phyloP scores from a whole-genome alignment of 1,140 invertebrate genomes.

The Lordiphosa mommai region DNA sequence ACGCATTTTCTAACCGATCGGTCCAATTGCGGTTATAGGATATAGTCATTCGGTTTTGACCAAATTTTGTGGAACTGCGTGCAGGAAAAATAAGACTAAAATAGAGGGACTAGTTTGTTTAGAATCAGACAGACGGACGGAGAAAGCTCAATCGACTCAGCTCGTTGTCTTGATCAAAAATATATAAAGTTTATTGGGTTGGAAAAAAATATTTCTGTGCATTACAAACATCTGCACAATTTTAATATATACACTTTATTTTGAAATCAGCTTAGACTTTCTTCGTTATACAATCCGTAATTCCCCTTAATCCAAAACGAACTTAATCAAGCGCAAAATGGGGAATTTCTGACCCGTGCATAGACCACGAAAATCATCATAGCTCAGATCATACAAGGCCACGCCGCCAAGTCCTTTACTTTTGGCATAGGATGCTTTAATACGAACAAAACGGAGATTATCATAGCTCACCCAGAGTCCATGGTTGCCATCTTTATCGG shows the following conservation, averaged over 20 bases:
- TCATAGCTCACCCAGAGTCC: constrained; percentile 95
- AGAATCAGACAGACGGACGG: no score
- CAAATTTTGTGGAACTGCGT: no score
- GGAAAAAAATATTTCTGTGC: no score
- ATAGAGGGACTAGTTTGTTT: no score
- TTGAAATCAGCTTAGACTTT: neutral
- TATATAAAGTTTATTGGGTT: no score
- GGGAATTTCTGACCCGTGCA: constrained; percentile 89
- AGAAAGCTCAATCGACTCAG: no score
- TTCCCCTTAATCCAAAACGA: constrained; percentile 59
- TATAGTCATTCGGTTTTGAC: no score
- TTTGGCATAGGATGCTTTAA: constrained; percentile 88
- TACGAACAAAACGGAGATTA: constrained; percentile 90
- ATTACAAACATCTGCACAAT: no score
- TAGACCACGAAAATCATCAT: constrained; percentile 90
- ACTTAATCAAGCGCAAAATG: constrained; percentile 83
- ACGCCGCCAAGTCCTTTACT: constrained; percentile 88
- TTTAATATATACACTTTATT: neutral
- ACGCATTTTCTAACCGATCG: no score
- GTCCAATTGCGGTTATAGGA: no score
- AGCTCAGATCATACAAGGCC: constrained; percentile 88
- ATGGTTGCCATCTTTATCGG: constrained; percentile 84
- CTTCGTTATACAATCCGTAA: neutral
- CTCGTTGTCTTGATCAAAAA: no score
- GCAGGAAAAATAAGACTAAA: no score